These are phyloP conservation scores for Thunnus maccoyii DNA, from an alignment of 2,113 vertebrate species.

Conservation along the genomic window DNA sequence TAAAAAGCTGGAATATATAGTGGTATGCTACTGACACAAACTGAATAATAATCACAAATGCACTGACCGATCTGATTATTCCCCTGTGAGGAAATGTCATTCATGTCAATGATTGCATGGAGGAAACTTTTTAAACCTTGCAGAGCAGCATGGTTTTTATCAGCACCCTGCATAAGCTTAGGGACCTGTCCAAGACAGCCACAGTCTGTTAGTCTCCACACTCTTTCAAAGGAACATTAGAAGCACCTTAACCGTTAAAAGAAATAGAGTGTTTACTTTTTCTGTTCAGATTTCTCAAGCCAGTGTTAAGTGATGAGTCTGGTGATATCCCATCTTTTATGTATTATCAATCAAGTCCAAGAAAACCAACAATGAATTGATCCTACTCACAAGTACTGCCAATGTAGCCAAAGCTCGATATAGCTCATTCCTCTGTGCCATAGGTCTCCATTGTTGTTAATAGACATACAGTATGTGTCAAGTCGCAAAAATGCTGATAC, in stretches of 20 bases:
- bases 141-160: conserved; percentile 37
- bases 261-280: neutral
- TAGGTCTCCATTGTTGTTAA: neutral
- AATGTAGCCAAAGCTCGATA: too few species aligned
- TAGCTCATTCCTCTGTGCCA: too few species aligned
- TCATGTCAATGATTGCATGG: conserved; percentile 57
- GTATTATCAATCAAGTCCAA: neutral
- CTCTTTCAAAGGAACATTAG: conserved; percentile 1
- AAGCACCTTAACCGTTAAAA: neutral
- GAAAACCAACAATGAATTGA: neutral
- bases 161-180: conserved; percentile 24
- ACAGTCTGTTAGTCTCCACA: conserved; percentile 6
- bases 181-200: conserved; percentile 1
- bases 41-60: conserved; percentile 61
- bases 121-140: conserved; percentile 46
- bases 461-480: too few species aligned
- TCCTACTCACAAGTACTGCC: too few species aligned
- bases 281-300: neutral
- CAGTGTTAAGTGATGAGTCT: neutral
- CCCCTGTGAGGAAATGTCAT: conserved; percentile 74
- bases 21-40: conserved; percentile 33
- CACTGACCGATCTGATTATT: conserved; percentile 68
- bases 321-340: neutral
- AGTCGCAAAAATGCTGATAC: too few species aligned
- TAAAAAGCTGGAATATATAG: conserved; percentile 58